A percentile compares a stretch with the other conserved stretches of the same genome.
These are phyloP conservation scores for Platysteira castanea DNA, from an alignment of 2,113 vertebrate genomes.

Conservation along the genomic window DNA sequence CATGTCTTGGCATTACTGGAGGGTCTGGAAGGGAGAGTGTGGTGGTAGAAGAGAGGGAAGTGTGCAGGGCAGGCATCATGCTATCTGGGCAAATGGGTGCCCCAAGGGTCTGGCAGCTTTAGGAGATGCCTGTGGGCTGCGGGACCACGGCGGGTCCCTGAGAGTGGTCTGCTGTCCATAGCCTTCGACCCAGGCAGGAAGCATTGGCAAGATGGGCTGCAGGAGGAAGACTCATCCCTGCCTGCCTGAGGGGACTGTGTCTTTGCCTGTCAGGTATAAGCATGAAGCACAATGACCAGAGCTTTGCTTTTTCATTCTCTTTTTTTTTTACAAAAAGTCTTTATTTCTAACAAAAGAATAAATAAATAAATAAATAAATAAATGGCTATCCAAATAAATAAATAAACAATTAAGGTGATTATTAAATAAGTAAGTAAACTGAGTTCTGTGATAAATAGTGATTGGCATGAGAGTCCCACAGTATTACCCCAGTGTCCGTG, in stretches of 20 bases:
- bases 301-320: background rate
- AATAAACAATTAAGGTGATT: background rate
- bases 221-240: background rate
- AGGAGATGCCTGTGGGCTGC: background rate
- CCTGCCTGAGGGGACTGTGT: background rate
- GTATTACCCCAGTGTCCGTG: background rate
- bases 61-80: fast-evolving
- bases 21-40: background rate
- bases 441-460: background rate
- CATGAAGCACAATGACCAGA: background rate
- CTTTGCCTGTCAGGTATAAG: background rate
- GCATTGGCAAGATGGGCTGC: fast-evolving
- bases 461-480: fast-evolving
- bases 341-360: background rate
- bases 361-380: background rate
- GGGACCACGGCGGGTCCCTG: background rate
- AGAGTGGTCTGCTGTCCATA: background rate
- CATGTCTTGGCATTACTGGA: background rate
- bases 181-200: fast-evolving
- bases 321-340: background rate
- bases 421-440: background rate
- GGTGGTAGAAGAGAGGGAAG: background rate
- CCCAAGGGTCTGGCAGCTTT: background rate
- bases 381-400: background rate
- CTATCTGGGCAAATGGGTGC: background rate